Evolutionary conservation across 2,113 vertebrate species (phyloP), one percentile per base, ranked within the genome.

Genomic region (Sclerurus mexicanus): DNA sequence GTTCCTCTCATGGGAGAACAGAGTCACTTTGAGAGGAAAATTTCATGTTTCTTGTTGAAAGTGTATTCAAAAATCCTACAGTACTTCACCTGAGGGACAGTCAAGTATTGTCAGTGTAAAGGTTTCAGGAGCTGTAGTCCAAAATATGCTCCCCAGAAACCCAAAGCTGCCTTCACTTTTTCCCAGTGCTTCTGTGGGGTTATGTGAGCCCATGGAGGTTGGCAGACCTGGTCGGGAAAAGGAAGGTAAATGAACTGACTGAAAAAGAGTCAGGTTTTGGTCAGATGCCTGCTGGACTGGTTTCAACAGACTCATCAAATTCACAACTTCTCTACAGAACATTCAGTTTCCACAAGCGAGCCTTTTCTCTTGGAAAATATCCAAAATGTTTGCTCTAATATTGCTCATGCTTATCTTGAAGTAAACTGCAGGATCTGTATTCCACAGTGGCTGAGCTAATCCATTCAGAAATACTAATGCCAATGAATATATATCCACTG

Each of bases 251-350:
- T 78, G 33, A 77, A 74, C 11, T 62, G n/a, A 18, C 39, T 77
- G 24, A 85, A 91, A 89, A 95, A 69, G 14, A 23, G 28, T 35
- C 28, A 64, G 5, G 21, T 77, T 79, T 91, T 93, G 66, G 79
- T 90, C 79, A 90, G 72, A 68, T 1, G 42, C 40, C 72, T 84
- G 72, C 64, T 95, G 76, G 79, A 88, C 84, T 78, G 56, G 60
- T 90, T 93, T 93, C 88, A 93, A 68, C 24, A 90, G 28, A 56
- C 23, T 86, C 84, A 68, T 93, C 89, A 92, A 89, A 92, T 90
- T 95, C 90, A 80, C 72, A 83, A 2, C 52, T 83, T 92, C 72
- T 63, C 75, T 88, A 56, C 64, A 88, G 82, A 93, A 55, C 39
- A 47, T 30, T 79, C 73, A 4, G 19, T 77, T 89, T 85, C 78